Conservation (phyloP, 2,888 invertebrate species). For the Tachystola acroxantha region DNA sequence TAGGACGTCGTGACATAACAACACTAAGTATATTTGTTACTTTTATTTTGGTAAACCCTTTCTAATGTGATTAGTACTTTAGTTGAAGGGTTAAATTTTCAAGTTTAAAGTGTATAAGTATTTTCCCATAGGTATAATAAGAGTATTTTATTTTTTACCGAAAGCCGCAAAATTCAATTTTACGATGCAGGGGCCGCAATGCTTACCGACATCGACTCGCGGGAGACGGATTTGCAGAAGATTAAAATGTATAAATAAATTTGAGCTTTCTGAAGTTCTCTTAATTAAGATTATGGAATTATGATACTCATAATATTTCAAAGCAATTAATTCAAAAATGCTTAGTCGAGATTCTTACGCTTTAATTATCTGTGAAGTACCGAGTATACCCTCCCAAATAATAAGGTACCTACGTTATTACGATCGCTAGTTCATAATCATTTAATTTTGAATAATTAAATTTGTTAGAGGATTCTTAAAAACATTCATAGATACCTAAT, state of each 20-base stretch:
- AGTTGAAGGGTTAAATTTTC: too few relatives aligned
- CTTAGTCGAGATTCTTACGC: constrained; percentile 43
- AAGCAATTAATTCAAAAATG: constrained; percentile 70
- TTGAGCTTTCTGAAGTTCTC: constrained; percentile 61
- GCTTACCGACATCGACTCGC: constrained; percentile 27
- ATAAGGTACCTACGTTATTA: constrained; percentile 23
- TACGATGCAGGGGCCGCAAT: too few relatives aligned
- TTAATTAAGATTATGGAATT: constrained; percentile 74
- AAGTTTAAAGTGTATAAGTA: too few relatives aligned
- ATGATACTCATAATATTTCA: constrained; percentile 71
- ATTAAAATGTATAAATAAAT: constrained; percentile 63
- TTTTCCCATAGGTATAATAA: too few relatives aligned
- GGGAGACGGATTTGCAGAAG: constrained; percentile 48
- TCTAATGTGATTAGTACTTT: too few relatives aligned
- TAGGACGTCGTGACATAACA: too few relatives aligned
- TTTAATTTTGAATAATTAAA: too few relatives aligned
- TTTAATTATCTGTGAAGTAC: constrained; percentile 51
- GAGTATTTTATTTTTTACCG: too few relatives aligned
- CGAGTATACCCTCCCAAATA: constrained; percentile 37
- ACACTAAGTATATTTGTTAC: too few relatives aligned
- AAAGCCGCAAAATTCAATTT: too few relatives aligned
- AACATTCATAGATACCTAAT: too few relatives aligned
- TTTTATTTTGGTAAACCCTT: too few relatives aligned
- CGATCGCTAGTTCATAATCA: not conserved
- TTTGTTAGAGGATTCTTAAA: constrained; percentile 9